A percentile compares a stretch with the other conserved stretches of the same genome.
Evolutionary conservation across 1,140 invertebrate species (phyloP).

Genomic region (Frieseomelitta varia): DNA sequence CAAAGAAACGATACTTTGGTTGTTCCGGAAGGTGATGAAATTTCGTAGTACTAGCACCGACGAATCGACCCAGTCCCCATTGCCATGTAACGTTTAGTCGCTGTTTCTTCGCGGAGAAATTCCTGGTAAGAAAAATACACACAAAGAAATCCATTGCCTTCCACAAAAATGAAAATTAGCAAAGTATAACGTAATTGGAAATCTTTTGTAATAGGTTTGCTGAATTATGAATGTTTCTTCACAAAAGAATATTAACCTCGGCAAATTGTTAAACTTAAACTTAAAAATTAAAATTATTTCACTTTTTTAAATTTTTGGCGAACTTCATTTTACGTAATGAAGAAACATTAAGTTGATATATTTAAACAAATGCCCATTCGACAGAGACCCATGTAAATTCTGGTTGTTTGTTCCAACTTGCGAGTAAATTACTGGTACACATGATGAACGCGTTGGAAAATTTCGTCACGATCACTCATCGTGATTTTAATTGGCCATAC

Average conservation of each 20-base stretch:
- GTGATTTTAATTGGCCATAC: conserved; percentile 84
- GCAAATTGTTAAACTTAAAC: neutral
- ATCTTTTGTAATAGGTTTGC: neutral
- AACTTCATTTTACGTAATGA: neutral
- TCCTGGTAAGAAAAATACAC: neutral
- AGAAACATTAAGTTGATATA: neutral
- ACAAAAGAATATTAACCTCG: neutral
- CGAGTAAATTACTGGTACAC: conserved; percentile 11
- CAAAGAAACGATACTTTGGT: conserved; percentile 54
- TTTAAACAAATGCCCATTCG: neutral
- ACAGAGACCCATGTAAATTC: conserved; percentile 24
- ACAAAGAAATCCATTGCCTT: neutral
- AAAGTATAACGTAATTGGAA: neutral
- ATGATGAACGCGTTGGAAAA: conserved; percentile 66
- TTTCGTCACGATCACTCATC: conserved; percentile 80
- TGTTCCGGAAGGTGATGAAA: conserved; percentile 43
- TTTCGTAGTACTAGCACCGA: neutral
- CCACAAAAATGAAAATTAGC: neutral
- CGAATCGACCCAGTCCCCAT: neutral
- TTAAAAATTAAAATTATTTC: neutral
- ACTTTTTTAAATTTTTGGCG: neutral
- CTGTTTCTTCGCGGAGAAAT: conserved; percentile 34
- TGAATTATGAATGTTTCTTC: neutral
- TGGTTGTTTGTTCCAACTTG: neutral
- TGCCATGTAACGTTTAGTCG: conserved; percentile 19